Evolutionary conservation across 2,797 vertebrate species (phyloP).

Genomic region (Sciurus vulgaris): DNA sequence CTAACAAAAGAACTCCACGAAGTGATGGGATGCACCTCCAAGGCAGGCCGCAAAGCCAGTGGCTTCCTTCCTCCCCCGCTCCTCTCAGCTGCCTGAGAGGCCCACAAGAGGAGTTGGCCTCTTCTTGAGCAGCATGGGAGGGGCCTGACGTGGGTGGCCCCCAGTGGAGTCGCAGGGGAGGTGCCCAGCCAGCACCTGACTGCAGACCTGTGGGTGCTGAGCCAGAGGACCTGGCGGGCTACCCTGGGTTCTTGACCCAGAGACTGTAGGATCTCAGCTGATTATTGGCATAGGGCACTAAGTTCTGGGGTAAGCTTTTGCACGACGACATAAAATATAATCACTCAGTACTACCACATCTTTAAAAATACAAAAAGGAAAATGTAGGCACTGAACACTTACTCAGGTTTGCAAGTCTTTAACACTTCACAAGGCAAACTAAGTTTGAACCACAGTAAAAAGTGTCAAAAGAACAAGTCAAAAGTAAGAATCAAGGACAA

Average conservation of each 20-base stretch:
- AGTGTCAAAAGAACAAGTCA: not conserved
- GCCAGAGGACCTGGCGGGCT: not conserved
- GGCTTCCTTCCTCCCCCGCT: not conserved
- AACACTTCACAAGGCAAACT: slow-evolving; percentile 45
- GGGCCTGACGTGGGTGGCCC: not conserved
- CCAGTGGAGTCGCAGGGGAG: not conserved
- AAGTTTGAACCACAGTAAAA: not conserved
- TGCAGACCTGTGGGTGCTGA: not conserved
- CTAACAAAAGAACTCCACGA: not conserved
- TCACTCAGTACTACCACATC: not conserved
- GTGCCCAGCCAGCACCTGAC: not conserved
- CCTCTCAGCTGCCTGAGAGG: not conserved
- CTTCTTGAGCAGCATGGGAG: not conserved
- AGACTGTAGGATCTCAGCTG: not conserved
- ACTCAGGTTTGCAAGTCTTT: not conserved
- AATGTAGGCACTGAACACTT: not conserved
- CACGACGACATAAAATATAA: not conserved
- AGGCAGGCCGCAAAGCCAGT: not conserved
- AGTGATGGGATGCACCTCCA: not conserved
- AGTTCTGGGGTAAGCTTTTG: not conserved
- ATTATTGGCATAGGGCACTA: not conserved
- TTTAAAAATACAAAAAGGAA: slow-evolving; percentile 33
- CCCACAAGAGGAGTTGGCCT: not conserved
- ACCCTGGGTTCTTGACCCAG: not conserved
- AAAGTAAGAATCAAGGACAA: not conserved